Evolutionary conservation across 2,888 invertebrate genomes (phyloP).

Genomic region (Tinea pellionella): DNA sequence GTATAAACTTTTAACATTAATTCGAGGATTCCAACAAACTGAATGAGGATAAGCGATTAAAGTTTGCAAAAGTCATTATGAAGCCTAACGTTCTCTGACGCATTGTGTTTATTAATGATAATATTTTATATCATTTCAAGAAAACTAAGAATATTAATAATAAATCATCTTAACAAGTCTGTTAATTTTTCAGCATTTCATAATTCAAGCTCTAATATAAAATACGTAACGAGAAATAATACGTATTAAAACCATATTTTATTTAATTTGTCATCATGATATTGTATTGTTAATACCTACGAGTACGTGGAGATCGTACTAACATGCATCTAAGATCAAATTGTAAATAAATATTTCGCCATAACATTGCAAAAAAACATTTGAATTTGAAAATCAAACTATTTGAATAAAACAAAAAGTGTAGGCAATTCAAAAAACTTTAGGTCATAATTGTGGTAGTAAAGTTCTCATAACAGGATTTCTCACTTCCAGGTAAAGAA

Average conservation of each 20-base stretch:
- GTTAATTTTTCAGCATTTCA: not conserved
- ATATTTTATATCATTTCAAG: not conserved
- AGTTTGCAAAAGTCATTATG: slow-evolving; percentile 6
- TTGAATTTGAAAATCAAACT: not conserved
- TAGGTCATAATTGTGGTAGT: not conserved
- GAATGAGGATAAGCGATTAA: not conserved
- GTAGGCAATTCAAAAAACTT: not conserved
- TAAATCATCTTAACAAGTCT: not conserved
- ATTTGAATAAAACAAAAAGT: not conserved
- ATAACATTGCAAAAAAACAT: not conserved
- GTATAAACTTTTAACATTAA: not conserved
- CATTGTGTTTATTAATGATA: not conserved
- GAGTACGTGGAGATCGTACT: no score
- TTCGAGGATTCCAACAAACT: not conserved
- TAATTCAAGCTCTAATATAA: not conserved
- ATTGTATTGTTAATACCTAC: no score
- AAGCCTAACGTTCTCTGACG: not conserved
- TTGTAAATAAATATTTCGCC: no score
- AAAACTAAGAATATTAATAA: not conserved
- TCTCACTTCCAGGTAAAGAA: slow-evolving; percentile 52
- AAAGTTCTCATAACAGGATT: slow-evolving; percentile 34
- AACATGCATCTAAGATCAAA: no score
- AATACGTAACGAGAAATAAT: no score
- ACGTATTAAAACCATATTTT: no score
- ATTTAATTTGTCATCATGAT: no score